Evolutionary conservation across 1,140 invertebrate species (phyloP), one percentile per base, ranked within the genome.

Genomic region (Ladona fulva): DNA sequence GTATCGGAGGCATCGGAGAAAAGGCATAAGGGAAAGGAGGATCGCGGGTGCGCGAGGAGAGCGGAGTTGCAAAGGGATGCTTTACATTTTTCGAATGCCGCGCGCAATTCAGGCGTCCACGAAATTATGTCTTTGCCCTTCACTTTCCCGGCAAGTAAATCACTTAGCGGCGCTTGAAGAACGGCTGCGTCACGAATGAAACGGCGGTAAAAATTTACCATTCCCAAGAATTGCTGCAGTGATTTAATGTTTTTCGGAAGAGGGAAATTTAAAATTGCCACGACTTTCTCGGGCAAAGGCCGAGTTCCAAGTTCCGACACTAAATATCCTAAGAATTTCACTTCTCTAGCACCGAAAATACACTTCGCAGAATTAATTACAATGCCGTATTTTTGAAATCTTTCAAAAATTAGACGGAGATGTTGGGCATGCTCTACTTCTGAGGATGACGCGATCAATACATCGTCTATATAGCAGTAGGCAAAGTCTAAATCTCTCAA

Each of bases 401-500:
- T 77, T 25, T 81, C 24, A 25, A 87, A 82, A 0, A 88, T 80
- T 24, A 78, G 42, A 10, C 77, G 42, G 6, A 88, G 66, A 76
- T 87, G 83, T 16, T 74, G 24, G 6, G 81, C 76, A 76, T 88
- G 87, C 24, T 83, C 80, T 16, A 82, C 80, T 76, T 80, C 81
- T 25, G 78, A 24, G 10, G 25, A 11, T 52, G 83, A 84, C 0
- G 80, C 83, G 16, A 86, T 77, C 0, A 86, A 75, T 11, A 85
- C 79, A 76, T 85, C 83, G 77, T 85, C 84, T 3, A 85, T 80
- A 74, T 83, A 85, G 42, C 78, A 73, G 73, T 81, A 86, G 3
- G 74, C 75, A 77, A 82, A 85, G 19, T 82, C 80, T 22, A 82
- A 42, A 11, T 81, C 84, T 29, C 83, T 77, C 14, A 86, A 78